These are phyloP conservation scores for Cyrtonyx montezumae DNA, from an alignment of 2,113 vertebrate genomes.

Conservation along the genomic window DNA sequence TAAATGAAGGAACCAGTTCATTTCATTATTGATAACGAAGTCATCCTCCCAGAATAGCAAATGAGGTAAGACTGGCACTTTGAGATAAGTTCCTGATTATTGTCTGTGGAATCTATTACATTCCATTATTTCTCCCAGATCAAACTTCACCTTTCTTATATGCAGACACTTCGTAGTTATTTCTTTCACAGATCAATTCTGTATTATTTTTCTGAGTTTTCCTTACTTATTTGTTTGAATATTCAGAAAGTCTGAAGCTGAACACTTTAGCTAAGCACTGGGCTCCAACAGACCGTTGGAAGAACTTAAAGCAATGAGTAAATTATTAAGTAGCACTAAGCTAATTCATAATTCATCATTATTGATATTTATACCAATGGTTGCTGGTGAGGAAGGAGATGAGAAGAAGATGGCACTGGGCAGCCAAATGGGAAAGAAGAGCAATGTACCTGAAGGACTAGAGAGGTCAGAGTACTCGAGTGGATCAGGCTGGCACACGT, in stretches of 20 bases:
- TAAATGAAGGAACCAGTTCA: slow-evolving; percentile 13
- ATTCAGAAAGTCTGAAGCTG: not conserved
- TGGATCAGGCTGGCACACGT: not conserved
- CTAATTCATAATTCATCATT: slow-evolving; percentile 37
- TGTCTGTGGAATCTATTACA: slow-evolving; percentile 25
- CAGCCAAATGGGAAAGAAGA: not conserved
- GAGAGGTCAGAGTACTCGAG: not conserved
- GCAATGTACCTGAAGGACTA: not conserved
- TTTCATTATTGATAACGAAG: slow-evolving; percentile 59
- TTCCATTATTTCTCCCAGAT: slow-evolving; percentile 20
- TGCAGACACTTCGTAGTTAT: not conserved
- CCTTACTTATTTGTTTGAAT: not conserved
- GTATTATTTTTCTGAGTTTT: not conserved
- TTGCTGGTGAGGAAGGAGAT: not conserved
- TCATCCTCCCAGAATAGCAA: slow-evolving; percentile 55
- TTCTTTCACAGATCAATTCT: not conserved
- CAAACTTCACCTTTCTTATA: slow-evolving; percentile 7
- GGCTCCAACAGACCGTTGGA: not conserved
- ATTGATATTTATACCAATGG: not conserved
- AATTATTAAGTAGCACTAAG: slow-evolving; percentile 35
- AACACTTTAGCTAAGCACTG: not conserved
- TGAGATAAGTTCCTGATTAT: slow-evolving; percentile 15
- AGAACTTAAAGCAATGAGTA: not conserved
- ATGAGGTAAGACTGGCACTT: slow-evolving; percentile 53
- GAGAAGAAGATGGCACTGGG: not conserved